Conservation (phyloP, 2,113 vertebrate genomes). For the Festucalex cinctus region DNA sequence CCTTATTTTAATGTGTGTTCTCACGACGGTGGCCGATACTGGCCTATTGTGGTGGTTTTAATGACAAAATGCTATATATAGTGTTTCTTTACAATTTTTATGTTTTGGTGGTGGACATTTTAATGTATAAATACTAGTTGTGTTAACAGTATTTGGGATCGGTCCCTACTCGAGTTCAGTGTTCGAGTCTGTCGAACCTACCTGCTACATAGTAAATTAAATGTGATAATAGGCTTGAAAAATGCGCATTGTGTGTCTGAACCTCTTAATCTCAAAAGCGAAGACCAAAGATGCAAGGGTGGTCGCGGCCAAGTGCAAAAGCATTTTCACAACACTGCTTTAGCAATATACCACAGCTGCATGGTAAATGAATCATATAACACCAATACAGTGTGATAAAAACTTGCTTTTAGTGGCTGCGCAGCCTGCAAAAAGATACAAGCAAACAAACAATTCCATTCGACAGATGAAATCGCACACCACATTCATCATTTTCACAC, state of each 20-base stretch:
- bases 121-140: no score
- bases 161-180: no score
- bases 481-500: conserved; percentile 53
- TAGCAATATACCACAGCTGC: background rate
- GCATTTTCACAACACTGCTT: background rate
- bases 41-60: no score
- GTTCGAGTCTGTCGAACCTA: no score
- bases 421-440: conserved; percentile 31
- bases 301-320: conserved; percentile 6
- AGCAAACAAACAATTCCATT: conserved; percentile 40
- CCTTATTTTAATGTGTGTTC: no score
- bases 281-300: background rate
- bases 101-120: no score
- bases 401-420: conserved; percentile 20
- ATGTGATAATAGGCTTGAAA: background rate
- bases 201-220: background rate
- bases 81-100: no score
- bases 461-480: conserved; percentile 51
- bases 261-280: background rate
- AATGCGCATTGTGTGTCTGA: background rate
- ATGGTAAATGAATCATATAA: background rate
- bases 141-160: no score
- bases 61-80: no score
- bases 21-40: no score
- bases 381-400: conserved; percentile 9